Percentiles rank a stretch among this genome's conserved stretches.
Evolutionary conservation across 2,797 vertebrate genomes (phyloP).

Genomic region (Silurus lanzhouensis): DNA sequence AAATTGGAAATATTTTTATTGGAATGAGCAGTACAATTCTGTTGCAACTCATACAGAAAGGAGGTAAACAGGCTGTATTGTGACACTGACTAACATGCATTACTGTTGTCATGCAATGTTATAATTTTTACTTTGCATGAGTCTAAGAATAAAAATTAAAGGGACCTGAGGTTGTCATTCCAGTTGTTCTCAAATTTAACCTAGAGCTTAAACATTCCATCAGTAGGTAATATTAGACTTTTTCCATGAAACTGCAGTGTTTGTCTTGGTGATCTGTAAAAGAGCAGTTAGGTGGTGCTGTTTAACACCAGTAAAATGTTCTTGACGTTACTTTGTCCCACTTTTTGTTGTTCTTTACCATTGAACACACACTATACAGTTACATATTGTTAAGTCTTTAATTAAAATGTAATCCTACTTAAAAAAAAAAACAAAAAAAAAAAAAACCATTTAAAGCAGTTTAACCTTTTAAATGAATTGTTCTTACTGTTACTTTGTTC

Average conservation of each 20-base stretch:
- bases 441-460: slow-evolving; percentile 37
- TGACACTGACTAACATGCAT: slow-evolving; percentile 81
- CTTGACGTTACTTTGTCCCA: slow-evolving; percentile 35
- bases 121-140: slow-evolving; percentile 38
- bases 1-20: slow-evolving; percentile 46
- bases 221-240: slow-evolving; percentile 20
- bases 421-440: not conserved
- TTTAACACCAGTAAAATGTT: slow-evolving; percentile 57
- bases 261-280: slow-evolving; percentile 39
- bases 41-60: slow-evolving; percentile 94
- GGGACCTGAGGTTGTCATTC: slow-evolving; percentile 59
- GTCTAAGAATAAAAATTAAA: slow-evolving; percentile 53
- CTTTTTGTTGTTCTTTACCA: slow-evolving; percentile 41
- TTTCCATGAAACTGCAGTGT: slow-evolving; percentile 52
- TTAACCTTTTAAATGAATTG: slow-evolving; percentile 42
- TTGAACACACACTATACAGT: slow-evolving; percentile 66
- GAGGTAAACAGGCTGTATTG: slow-evolving; percentile 87
- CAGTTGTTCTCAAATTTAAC: slow-evolving; percentile 51
- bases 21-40: slow-evolving; percentile 74
- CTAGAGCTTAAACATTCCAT: slow-evolving; percentile 66
- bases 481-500: slow-evolving; percentile 33
- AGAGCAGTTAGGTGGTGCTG: slow-evolving; percentile 56
- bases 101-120: slow-evolving; percentile 58
- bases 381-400: slow-evolving; percentile 66
- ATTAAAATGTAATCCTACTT: slow-evolving; percentile 62